A percentile compares a stretch with the other conserved stretches of the same genome.
Conservation (phyloP, 2,888 invertebrate species). For the Alloplasta piceator region DNA sequence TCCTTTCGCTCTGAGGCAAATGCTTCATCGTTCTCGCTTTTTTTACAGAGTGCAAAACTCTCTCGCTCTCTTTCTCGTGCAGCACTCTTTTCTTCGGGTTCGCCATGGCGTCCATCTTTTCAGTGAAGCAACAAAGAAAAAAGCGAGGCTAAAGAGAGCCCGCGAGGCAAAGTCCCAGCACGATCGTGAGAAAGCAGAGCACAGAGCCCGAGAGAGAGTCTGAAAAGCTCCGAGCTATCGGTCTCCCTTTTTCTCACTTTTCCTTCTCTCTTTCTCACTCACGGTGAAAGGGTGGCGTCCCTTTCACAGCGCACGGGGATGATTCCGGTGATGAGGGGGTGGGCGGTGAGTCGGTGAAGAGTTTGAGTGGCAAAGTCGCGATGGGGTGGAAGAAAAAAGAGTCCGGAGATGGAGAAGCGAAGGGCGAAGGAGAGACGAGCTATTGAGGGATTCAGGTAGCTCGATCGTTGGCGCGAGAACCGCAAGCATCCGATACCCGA, state of each 20-base stretch:
- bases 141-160: slow-evolving; percentile 36
- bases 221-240: slow-evolving; percentile 37
- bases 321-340: slow-evolving; percentile 41
- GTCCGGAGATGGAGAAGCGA: slow-evolving; percentile 25
- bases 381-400: slow-evolving; percentile 49
- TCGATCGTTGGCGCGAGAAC: slow-evolving; percentile 68
- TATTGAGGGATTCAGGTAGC: slow-evolving; percentile 65
- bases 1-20: slow-evolving; percentile 1
- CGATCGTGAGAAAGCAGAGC: slow-evolving; percentile 59
- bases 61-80: slow-evolving; percentile 20
- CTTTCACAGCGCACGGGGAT: slow-evolving; percentile 30
- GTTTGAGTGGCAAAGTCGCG: slow-evolving; percentile 52
- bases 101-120: slow-evolving; percentile 65
- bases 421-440: slow-evolving; percentile 36
- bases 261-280: slow-evolving; percentile 28
- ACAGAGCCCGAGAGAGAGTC: slow-evolving; percentile 37
- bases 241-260: slow-evolving; percentile 1
- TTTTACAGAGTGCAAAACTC: slow-evolving; percentile 6
- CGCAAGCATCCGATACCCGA: slow-evolving; percentile 72
- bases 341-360: slow-evolving; percentile 15
- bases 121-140: slow-evolving; percentile 67
- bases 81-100: slow-evolving; percentile 38
- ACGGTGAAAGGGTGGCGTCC: slow-evolving; percentile 36
- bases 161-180: slow-evolving; percentile 59
- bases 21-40: slow-evolving; percentile 48